Conservation (phyloP, 1,140 invertebrate genomes). For the Pogonomyrmex californicus region DNA sequence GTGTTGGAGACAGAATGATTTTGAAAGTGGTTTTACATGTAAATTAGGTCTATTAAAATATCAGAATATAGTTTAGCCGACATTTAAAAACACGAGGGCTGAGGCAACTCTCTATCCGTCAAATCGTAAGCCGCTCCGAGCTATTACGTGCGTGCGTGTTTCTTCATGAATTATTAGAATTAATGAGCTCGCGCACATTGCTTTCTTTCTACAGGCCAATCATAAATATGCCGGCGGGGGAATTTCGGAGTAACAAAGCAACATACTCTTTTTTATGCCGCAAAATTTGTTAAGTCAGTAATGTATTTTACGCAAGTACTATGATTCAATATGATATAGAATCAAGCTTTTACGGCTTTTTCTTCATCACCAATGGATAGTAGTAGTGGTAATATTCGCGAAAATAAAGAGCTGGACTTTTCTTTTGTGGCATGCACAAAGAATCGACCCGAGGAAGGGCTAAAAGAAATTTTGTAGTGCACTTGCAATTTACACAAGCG, state of each 20-base stretch:
- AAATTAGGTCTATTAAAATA: conserved; percentile 84
- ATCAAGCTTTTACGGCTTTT: neutral
- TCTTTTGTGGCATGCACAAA: neutral
- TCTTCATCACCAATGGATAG: neutral
- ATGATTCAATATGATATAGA: neutral
- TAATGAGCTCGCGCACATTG: conserved; percentile 85
- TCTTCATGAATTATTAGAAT: conserved; percentile 87
- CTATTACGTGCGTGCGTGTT: conserved; percentile 83
- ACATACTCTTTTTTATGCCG: neutral
- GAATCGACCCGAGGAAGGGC: neutral
- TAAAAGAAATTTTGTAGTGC: conserved; percentile 2
- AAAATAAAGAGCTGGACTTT: neutral
- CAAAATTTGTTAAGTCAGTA: conserved; percentile 18
- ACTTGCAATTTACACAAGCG: neutral
- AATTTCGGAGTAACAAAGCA: conserved; percentile 49
- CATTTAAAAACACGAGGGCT: conserved; percentile 81
- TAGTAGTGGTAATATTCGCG: neutral
- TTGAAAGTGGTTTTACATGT: conserved; percentile 81
- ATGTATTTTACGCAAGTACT: neutral
- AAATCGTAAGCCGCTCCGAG: conserved; percentile 73
- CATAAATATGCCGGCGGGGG: conserved; percentile 11
- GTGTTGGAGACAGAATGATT: conserved; percentile 61
- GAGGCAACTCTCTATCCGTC: conserved; percentile 65
- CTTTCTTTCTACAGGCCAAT: conserved; percentile 67
- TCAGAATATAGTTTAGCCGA: conserved; percentile 69